Base-by-base conservation (phyloP, 2,113 vertebrate species). In the Sterna hirundo region DNA sequence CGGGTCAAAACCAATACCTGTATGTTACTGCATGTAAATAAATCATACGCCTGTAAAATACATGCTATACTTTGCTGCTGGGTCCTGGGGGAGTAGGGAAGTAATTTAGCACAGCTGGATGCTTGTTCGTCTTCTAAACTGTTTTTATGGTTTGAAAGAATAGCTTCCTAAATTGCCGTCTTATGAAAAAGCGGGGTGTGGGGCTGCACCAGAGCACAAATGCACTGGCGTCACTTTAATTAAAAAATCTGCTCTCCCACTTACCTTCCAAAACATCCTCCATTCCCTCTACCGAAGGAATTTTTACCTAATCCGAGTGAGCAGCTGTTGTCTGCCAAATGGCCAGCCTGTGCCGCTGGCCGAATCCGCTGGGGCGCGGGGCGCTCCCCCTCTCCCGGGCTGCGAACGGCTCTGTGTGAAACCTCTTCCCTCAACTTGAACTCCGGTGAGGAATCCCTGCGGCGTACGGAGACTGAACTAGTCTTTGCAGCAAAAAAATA, bases 21-120 rank as follows among this genome's bases (percentile, higher is more conserved):
- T 88, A 30, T 58, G 54, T 47, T 91, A 87, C 62, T 77, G 47
- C 32, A 1, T 72, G 20, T 79, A 77, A 89, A 94, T 96, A 97
- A 97, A 96, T 95, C 93, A 89, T 44, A 58, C 0, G 51, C 76
- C 64, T 88, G 51, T 94, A 52, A 91, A 96, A 96, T 93, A 64
- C 40, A 54, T n/a, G 64, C 65, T 86, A 16, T 46, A 61, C 64
- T 91, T 95, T 93, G 81, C 94, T 94, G 88, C 86, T 85, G 70
- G 46, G 61, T 88, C 94, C 90, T 79, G 62, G 7, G 96, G 81
- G 96, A 93, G 34, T 7, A 38, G 66, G 57, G 44, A 65, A 49
- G 77, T 95, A 93, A 94, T 96, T 93, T 85, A 87, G 86, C 78
- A 66, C 96, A 95, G 91, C 95, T 97, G 97, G 83, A 92, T 65